Base-by-base conservation (phyloP, 1,140 invertebrate genomes). In the Aphaenogaster floridana region DNA sequence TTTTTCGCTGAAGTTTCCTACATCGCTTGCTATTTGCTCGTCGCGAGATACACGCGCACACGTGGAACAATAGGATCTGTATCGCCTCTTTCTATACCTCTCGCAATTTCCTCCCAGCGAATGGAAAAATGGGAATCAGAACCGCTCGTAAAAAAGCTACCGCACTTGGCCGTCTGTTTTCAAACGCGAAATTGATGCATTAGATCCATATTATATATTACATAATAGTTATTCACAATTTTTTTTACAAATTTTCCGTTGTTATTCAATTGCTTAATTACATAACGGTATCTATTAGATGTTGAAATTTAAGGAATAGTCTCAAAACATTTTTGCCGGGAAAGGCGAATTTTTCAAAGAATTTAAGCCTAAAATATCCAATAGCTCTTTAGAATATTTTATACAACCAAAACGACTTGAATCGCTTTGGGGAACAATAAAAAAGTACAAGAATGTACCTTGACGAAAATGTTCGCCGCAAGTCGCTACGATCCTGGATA, bases 401-500 rank as follows among this genome's bases (percentile, higher is more conserved):
- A n/a, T 61, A 34, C 13, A 48, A 77, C 4, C 15, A 48, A 78
- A 52, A 3, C 15, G 17, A 63, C 5, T 80, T 59, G 3, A 78
- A 17, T 64, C 17, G 6, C 0, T 5, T 34, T 34, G 28, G 11
- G 7, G 3, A 34, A 21, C 8, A 13, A 63, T 11, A n/a, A 48
- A 36, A 45, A 13, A 36, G 15, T 13, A 36, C 36, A 11, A 11
- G n/a, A n/a, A 48, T 11, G 17, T 28, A 15, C n/a, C 8, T 34
- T 48, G 11, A 6, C 79, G 17, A 28, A 54, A 8, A 80, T 39
- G 54, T 74, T 81, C 15, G 59, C 21, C 66, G 68, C 52, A 52
- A 76, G 92, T 84, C 71, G 86, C 79, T 93, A 90, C 92, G 93
- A 91, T 91, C 91, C 93, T 93, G 93, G 83, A 90, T 92, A 92